A percentile compares a stretch with the other conserved stretches of the same genome.
phyloP scores from a whole-genome alignment of 2,797 vertebrate genomes.

The Lagocephalus sceleratus region DNA sequence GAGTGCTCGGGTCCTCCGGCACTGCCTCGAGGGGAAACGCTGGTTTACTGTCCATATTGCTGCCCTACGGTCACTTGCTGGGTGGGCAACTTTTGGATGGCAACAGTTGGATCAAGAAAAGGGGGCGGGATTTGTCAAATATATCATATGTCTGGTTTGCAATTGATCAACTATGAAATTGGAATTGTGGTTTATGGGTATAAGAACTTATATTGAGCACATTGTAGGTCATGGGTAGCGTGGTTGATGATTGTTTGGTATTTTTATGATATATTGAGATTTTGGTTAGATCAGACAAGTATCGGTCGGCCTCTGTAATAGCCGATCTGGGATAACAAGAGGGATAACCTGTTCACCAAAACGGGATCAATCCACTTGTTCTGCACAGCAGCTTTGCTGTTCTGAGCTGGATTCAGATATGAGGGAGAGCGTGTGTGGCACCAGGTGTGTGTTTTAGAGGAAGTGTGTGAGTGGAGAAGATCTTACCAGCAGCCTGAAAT shows the following conservation, averaged over 20 bases:
- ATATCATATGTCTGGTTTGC: not conserved
- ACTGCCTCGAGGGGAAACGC: conserved; percentile 13
- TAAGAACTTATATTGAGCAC: too few relatives aligned
- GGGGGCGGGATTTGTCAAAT: not conserved
- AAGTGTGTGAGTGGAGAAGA: conserved; percentile 31
- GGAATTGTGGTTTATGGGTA: too few relatives aligned
- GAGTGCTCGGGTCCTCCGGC: conserved; percentile 7
- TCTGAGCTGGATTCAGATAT: conserved; percentile 27
- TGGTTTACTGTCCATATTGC: conserved; percentile 20
- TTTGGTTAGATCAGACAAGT: conserved; percentile 19
- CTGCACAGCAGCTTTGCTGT: conserved; percentile 1
- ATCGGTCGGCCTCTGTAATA: conserved; percentile 30
- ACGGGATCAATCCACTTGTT: conserved; percentile 18
- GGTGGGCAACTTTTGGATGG: conserved; percentile 1
- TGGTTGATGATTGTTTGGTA: too few relatives aligned
- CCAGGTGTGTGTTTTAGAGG: conserved; percentile 19
- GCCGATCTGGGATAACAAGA: conserved; percentile 37
- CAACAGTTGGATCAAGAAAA: not conserved
- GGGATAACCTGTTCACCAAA: conserved; percentile 21
- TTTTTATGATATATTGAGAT: too few relatives aligned
- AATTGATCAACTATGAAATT: not conserved
- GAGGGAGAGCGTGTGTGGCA: conserved; percentile 27
- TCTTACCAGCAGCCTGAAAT: conserved; percentile 46
- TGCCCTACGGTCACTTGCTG: conserved; percentile 29
- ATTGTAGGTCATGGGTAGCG: too few relatives aligned